A percentile compares a stretch with the other conserved stretches of the same genome.
Evolutionary conservation across 2,113 vertebrate genomes (phyloP).

Genomic region (Ranitomeya variabilis): DNA sequence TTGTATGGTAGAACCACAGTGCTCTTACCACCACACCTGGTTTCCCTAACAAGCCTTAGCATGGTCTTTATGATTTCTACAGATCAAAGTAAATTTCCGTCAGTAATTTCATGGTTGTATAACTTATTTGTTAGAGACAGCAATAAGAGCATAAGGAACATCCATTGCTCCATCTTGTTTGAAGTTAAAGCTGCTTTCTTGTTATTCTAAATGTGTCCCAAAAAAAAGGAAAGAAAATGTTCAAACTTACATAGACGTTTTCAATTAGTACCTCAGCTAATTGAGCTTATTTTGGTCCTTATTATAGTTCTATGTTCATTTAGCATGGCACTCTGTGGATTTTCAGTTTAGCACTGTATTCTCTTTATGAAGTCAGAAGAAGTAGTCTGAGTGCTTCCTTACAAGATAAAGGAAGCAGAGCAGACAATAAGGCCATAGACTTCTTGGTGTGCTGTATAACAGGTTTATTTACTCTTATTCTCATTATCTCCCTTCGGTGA

Average conservation of each 20-base stretch:
- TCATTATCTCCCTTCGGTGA: too few relatives aligned
- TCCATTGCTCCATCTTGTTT: slow-evolving; percentile 1
- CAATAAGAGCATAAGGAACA: not conserved
- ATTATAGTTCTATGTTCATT: not conserved
- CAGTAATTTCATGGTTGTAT: slow-evolving; percentile 11
- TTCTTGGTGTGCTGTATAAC: too few relatives aligned
- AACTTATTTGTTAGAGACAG: not conserved
- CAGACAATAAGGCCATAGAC: too few relatives aligned
- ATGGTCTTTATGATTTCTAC: slow-evolving; percentile 12
- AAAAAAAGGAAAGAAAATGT: not conserved
- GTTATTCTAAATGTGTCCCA: not conserved
- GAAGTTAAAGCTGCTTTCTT: not conserved
- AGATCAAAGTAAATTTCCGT: not conserved
- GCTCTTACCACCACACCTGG: not conserved
- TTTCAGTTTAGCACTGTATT: not conserved
- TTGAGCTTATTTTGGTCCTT: not conserved
- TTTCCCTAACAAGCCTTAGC: not conserved
- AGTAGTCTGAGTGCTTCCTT: not conserved
- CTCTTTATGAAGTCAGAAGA: too few relatives aligned
- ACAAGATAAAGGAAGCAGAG: not conserved
- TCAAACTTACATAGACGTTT: not conserved
- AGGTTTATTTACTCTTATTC: too few relatives aligned
- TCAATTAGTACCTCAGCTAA: not conserved
- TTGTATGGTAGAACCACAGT: too few relatives aligned
- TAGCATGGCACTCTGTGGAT: not conserved